Evolutionary conservation across 1,140 invertebrate species (phyloP), one percentile per base, ranked within the genome.

Genomic region (Drosophila aff.): DNA sequence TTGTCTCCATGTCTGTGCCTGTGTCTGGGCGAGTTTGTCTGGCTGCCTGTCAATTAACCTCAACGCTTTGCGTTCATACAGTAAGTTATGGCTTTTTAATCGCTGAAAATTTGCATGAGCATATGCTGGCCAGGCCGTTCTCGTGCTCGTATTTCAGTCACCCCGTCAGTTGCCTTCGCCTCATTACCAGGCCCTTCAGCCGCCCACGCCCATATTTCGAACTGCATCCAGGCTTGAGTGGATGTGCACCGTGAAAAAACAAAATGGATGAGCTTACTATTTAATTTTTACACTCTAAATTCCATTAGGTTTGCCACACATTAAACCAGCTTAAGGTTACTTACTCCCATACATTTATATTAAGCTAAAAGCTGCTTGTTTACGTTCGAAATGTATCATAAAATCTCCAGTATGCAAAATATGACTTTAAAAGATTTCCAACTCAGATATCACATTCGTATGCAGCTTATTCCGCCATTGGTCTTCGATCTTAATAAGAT

Each of bases 11-110:
- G 31, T 52, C 57, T 69, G 53, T 21, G 50, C 40, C 73, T 57
- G 18, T 40, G 84, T 67, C 84, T 79, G 83, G 76, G 76, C 61
- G 71, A 80, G 81, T 84, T 79, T 80, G 65, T 81, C 85, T 89
- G 77, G 74, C 81, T 55, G 81, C 76, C 85, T 89, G 85, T 90
- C 85, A 87, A 87, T 87, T 87, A 87, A 87, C 84, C 84, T 84
- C 78, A 84, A 53, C 79, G 84, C 69, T 90, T 87, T 87, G 84
- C 74, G 85, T 89, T 87, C 81, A 87, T 87, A 89, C 87, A 81
- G 82, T 90, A 87, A 87, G 77, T 87, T 87, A 87, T 87, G 68
- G 85, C 81, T 87, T 87, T 87, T 87, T 90, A 87, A 87, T 87
- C 84, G 84, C 74, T 87, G 50, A 90, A 90, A 90, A 87, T 87